Base-by-base conservation (phyloP, 2,797 vertebrate genomes). In the Squalus acanthias region DNA sequence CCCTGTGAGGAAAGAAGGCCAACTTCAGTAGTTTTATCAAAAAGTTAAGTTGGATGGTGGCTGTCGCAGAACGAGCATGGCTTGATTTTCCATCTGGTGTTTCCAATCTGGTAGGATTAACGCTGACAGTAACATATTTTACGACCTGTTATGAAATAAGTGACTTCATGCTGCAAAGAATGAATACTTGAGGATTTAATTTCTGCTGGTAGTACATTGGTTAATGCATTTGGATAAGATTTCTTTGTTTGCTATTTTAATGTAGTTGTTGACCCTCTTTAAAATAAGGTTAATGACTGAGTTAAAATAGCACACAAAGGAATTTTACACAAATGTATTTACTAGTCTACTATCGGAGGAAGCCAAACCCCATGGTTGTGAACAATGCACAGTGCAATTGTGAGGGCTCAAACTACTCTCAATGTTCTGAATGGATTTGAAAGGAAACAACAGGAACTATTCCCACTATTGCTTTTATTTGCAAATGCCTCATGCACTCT, bases 291-390 rank as follows among this genome's bases (percentile, higher is more conserved):
- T 33, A 93, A 67, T 93, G 91, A 8, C n/a, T 39, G 17, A 67
- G n/a, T 69, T 93, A 69, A 93, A 93, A 93, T 69, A 67, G 65
- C 91, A 69, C n/a, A 93, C 33, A 93, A 93, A 93, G n/a, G 65
- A 93, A 69, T 46, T 93, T 69, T 93, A 46, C 65, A 20, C 65
- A 69, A 93, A 93, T 46, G n/a, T 69, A 20, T 46, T 69, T 24
- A 69, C 91, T 26, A 22, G 22, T 67, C 20, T 2, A 69, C 65
- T 93, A 46, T 93, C 65, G 9, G 63, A 67, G 60, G 63, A 39
- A 69, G 17, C 63, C 39, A 22, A 69, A 26, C 22, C 65, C 63
- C 91, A 26, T 46, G n/a, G 63, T 24, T 26, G 9, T 8, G 1
- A 93, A 46, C 65, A 93, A 69, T 93, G 65, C 65, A 46, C n/a